These are phyloP conservation scores for Sylvietta virens DNA, from an alignment of 2,113 vertebrate genomes.

Conservation along the genomic window DNA sequence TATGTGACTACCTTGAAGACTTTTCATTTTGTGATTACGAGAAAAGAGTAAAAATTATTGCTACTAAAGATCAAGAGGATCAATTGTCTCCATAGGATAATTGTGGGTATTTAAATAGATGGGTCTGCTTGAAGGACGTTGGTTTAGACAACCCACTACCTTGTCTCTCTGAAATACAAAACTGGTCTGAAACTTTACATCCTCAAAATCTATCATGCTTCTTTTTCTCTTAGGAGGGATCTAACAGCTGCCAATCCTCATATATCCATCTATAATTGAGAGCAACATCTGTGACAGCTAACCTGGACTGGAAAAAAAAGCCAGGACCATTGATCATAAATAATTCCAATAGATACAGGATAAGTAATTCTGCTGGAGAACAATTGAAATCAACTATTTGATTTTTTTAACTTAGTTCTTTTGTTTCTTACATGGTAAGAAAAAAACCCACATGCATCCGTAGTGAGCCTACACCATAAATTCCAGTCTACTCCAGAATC, in stretches of 20 bases:
- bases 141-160: background rate
- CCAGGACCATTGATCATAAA: background rate
- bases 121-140: background rate
- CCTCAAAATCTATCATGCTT: background rate
- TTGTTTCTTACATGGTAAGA: background rate
- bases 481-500: background rate
- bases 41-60: background rate
- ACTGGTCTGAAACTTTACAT: background rate
- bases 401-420: background rate
- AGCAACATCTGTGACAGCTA: background rate
- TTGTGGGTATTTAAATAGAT: background rate
- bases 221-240: background rate
- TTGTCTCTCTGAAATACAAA: background rate
- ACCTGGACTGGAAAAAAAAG: background rate
- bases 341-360: background rate
- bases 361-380: background rate
- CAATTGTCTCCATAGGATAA: background rate
- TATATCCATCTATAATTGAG: background rate
- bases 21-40: background rate
- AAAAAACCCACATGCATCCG: accelerated
- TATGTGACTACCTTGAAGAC: background rate
- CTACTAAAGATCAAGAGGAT: background rate
- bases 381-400: background rate
- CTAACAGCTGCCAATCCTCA: background rate
- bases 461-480: background rate